phyloP scores from a whole-genome alignment of 2,113 vertebrate genomes.

The Ginglymostoma cirratum region DNA sequence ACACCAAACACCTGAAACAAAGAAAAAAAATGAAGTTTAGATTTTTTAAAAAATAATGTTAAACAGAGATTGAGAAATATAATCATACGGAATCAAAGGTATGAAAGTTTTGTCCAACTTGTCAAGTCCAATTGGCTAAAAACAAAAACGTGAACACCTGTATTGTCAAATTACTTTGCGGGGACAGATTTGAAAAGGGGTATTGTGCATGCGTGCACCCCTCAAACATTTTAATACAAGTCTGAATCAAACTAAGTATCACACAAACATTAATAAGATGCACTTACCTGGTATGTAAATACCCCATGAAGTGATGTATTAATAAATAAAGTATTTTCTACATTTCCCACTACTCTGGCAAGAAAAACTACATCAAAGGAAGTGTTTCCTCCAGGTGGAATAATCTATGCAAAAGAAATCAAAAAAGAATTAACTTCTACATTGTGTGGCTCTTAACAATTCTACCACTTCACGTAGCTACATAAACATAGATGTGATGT shows the following conservation, averaged over 20 bases:
- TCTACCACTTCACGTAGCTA: too few species aligned
- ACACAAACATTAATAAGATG: slow-evolving; percentile 32
- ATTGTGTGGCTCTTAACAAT: slow-evolving; percentile 40
- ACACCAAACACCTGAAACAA: slow-evolving; percentile 86
- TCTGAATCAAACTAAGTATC: not conserved
- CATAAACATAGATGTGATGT: not conserved
- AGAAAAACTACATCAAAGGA: slow-evolving; percentile 99
- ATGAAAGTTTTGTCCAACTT: not conserved
- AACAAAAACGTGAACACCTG: too few species aligned
- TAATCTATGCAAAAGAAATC: slow-evolving; percentile 68
- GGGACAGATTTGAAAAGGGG: not conserved
- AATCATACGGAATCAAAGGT: not conserved
- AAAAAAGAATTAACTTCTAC: slow-evolving; percentile 59
- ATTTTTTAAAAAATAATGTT: not conserved
- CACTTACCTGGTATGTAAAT: slow-evolving; percentile 96
- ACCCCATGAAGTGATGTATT: slow-evolving; percentile 97
- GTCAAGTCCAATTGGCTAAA: not conserved
- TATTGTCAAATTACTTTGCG: not conserved
- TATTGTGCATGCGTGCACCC: too few species aligned
- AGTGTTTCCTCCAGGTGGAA: slow-evolving; percentile 94
- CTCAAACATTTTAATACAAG: too few species aligned
- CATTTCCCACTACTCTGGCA: slow-evolving; percentile 92
- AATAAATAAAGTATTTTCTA: slow-evolving; percentile 99
- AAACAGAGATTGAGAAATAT: not conserved
- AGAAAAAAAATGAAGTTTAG: not conserved